phyloP scores from a whole-genome alignment of 23 tunicate species.

The Clavelina lepadiformis region DNA sequence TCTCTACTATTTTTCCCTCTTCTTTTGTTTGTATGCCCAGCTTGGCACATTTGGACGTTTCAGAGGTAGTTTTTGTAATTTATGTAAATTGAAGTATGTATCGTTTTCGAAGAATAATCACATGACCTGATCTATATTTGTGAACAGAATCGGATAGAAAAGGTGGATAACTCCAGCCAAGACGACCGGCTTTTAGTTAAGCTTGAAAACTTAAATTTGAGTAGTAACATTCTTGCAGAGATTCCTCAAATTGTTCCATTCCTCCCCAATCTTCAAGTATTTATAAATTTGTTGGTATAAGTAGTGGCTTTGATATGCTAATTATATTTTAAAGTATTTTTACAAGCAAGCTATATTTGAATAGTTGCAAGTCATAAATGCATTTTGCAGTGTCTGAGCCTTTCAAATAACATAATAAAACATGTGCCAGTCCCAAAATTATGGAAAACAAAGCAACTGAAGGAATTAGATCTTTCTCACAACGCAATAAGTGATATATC shows the following conservation, averaged over 20 bases:
- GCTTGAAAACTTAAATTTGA: slow-evolving; percentile 18
- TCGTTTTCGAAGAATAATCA: no score
- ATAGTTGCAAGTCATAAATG: no score
- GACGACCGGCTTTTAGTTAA: no score
- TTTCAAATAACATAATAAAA: slow-evolving; percentile 12
- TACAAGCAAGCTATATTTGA: neutral
- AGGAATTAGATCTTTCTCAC: slow-evolving; percentile 29
- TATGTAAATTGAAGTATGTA: neutral
- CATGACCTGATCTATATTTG: no score
- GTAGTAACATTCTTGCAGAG: slow-evolving; percentile 3
- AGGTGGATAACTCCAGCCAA: no score
- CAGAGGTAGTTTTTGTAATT: slow-evolving; percentile 2
- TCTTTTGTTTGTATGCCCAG: slow-evolving; percentile 2
- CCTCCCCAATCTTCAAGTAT: slow-evolving; percentile 27
- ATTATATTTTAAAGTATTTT: neutral
- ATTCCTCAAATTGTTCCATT: slow-evolving; percentile 9
- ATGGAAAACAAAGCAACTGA: slow-evolving; percentile 13
- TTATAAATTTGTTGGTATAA: no score
- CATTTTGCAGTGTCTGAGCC: no score
- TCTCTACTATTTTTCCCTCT: no score
- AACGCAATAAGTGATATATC: slow-evolving; percentile 17
- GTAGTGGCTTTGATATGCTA: no score
- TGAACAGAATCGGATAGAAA: no score
- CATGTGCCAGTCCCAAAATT: neutral
- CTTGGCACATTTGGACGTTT: slow-evolving; percentile 25